These are phyloP conservation scores for Hipparchia semele DNA, from an alignment of 2,888 invertebrate species.

Conservation along the genomic window DNA sequence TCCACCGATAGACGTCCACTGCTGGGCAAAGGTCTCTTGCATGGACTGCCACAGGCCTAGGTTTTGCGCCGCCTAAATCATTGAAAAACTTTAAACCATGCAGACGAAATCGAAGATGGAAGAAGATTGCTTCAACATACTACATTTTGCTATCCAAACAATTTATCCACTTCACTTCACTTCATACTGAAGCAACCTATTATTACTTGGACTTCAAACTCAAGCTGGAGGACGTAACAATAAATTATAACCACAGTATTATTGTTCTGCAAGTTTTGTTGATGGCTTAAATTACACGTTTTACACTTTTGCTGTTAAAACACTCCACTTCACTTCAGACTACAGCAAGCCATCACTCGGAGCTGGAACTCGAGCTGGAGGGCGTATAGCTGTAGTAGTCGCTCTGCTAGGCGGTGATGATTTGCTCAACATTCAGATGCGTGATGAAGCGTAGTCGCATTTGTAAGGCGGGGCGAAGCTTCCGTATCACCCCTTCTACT, in stretches of 20 bases:
- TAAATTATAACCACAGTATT: no score
- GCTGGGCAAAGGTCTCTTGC: no score
- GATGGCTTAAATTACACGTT: background rate
- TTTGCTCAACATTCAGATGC: constrained; percentile 92
- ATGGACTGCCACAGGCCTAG: no score
- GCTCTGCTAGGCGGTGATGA: constrained; percentile 74
- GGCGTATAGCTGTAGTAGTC: constrained; percentile 77
- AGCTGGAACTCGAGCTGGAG: constrained; percentile 69
- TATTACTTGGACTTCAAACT: no score
- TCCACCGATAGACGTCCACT: no score
- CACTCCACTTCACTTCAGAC: constrained; percentile 42
- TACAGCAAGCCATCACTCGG: constrained; percentile 66
- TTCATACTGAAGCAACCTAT: no score
- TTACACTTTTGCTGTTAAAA: background rate
- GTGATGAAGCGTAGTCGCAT: constrained; percentile 96
- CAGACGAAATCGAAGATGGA: no score
- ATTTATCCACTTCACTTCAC: no score
- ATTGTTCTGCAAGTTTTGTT: background rate
- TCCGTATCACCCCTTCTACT: constrained; percentile 93
- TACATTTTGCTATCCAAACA: no score
- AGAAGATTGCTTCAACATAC: no score
- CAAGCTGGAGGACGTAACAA: background rate
- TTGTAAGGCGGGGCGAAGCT: constrained; percentile 93
- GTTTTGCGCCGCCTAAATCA: no score
- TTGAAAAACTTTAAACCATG: no score